Evolutionary conservation across 2,113 vertebrate species (phyloP).

Genomic region (Perca flavescens): DNA sequence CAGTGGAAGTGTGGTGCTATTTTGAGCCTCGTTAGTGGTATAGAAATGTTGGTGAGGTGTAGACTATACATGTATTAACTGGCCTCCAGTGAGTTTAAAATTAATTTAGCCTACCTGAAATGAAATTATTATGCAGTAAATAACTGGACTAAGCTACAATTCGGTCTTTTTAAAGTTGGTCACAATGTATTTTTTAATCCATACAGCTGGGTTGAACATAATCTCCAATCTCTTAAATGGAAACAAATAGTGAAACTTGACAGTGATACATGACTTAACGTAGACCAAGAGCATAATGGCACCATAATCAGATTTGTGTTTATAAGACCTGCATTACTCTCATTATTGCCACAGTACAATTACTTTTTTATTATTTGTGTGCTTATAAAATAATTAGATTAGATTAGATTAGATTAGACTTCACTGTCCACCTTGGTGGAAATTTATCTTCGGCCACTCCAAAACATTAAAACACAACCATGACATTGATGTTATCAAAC

Average conservation of each 20-base stretch:
- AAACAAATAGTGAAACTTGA: not conserved
- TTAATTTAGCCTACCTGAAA: not conserved
- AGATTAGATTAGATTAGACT: no score
- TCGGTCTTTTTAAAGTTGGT: no score
- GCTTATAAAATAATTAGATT: not conserved
- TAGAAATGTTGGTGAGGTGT: not conserved
- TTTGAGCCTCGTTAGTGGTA: no score
- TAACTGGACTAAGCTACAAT: no score
- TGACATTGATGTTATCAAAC: no score
- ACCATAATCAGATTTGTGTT: conserved; percentile 6
- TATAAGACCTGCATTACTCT: not conserved
- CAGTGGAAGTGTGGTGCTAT: no score
- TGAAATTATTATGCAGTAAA: not conserved
- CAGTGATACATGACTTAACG: not conserved
- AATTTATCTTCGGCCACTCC: no score
- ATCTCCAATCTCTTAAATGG: not conserved
- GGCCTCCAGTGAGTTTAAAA: not conserved
- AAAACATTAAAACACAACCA: no score
- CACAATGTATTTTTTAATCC: no score
- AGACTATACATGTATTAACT: not conserved
- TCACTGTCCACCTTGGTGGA: no score
- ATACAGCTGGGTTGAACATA: no score
- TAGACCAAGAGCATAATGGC: not conserved
- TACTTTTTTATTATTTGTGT: not conserved
- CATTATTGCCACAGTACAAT: not conserved